Evolutionary conservation across 2,797 vertebrate species (phyloP).

Genomic region (Champsocephalus gunnari): DNA sequence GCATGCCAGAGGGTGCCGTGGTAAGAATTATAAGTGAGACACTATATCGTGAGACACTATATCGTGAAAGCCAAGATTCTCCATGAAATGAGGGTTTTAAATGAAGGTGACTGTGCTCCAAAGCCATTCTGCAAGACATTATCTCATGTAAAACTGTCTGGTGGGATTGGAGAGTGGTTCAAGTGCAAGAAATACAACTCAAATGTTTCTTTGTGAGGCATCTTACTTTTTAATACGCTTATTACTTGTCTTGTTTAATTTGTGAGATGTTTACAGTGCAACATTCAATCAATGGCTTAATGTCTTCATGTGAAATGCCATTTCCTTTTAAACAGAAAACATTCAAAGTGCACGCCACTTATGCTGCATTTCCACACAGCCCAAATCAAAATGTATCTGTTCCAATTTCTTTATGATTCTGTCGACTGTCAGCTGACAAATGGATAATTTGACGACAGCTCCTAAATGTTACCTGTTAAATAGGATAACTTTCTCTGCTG

Average conservation of each 20-base stretch:
- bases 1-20: slow-evolving; percentile 53
- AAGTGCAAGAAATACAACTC: not conserved
- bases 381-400: not conserved
- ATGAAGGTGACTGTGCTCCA: slow-evolving; percentile 17
- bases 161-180: slow-evolving; percentile 15
- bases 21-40: slow-evolving; percentile 52
- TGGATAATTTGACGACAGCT: not conserved
- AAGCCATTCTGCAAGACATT: slow-evolving; percentile 20
- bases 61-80: slow-evolving; percentile 7
- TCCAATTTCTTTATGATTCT: not conserved
- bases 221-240: not conserved
- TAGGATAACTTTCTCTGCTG: not conserved
- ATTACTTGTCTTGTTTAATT: not conserved
- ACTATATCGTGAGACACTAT: not conserved
- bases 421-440: not conserved
- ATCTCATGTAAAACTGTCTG: slow-evolving; percentile 28
- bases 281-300: not conserved
- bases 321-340: not conserved
- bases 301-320: not conserved
- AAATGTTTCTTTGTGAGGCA: slow-evolving; percentile 10
- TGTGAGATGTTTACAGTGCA: not conserved
- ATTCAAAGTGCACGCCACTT: not conserved
- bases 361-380: too few species aligned
- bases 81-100: slow-evolving; percentile 36
- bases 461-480: not conserved